Conservation (phyloP, 2,113 vertebrate genomes). For the Scophthalmus maximus region DNA sequence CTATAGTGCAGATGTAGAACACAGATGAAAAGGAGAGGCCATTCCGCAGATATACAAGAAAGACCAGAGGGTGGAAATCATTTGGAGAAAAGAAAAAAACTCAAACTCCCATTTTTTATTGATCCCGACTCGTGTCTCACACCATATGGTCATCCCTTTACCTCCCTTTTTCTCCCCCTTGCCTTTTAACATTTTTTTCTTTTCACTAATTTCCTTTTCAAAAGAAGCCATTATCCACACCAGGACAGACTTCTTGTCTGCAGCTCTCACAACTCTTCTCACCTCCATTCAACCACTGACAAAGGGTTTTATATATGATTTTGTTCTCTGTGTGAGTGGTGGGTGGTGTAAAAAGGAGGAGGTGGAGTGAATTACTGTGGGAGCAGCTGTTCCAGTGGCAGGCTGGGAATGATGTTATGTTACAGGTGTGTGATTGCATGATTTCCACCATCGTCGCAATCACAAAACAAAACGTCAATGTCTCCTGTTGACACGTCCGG, state of each 20-base stretch:
- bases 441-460: slow-evolving; percentile 47
- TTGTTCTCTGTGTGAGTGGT: slow-evolving; percentile 20
- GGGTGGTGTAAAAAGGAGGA: not conserved
- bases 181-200: not conserved
- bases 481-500: slow-evolving; percentile 18
- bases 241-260: not conserved
- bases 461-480: not conserved
- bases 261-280: slow-evolving; percentile 7
- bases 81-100: not conserved
- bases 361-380: slow-evolving; percentile 27
- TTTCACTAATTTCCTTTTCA: not conserved
- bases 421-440: slow-evolving; percentile 38
- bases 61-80: not conserved
- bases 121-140: not conserved
- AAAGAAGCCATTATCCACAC: not conserved
- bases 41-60: not conserved
- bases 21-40: slow-evolving; percentile 36
- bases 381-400: slow-evolving; percentile 71
- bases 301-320: slow-evolving; percentile 6
- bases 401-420: slow-evolving; percentile 69
- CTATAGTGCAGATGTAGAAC: not conserved
- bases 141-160: not conserved
- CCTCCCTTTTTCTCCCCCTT: not conserved
- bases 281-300: slow-evolving; percentile 8
- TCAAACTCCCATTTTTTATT: not conserved